A percentile compares a stretch with the other conserved stretches of the same genome.
phyloP scores from a whole-genome alignment of 2,888 invertebrate species.

The Mactromeris polynyma region DNA sequence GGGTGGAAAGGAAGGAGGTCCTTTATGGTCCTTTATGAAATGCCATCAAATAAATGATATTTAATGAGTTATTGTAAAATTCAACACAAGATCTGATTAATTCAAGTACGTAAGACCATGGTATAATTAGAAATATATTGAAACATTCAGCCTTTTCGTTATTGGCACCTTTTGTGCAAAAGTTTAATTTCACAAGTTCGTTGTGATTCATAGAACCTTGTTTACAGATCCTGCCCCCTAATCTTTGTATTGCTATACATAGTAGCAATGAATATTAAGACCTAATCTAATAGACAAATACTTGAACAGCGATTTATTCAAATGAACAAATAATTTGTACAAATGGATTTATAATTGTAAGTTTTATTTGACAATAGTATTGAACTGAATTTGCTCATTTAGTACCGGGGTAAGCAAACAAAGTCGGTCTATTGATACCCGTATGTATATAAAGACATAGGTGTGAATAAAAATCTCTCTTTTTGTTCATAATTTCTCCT shows the following conservation, averaged over 20 bases:
- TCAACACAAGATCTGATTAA: not conserved
- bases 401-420: constrained; percentile 26
- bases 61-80: not conserved
- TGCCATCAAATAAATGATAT: not conserved
- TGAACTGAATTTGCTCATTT: constrained; percentile 33
- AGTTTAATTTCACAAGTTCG: not conserved
- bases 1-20: not conserved
- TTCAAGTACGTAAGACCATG: constrained; percentile 1
- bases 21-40: not conserved
- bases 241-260: not conserved
- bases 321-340: constrained; percentile 29
- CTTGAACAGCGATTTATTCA: constrained; percentile 11
- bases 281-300: constrained; percentile 10
- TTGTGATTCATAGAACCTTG: not conserved
- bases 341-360: constrained; percentile 27
- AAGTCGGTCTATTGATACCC: not conserved
- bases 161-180: not conserved
- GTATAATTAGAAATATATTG: constrained; percentile 15
- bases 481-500: not conserved
- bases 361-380: not conserved
- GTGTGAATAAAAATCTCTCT: not conserved
- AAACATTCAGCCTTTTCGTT: not conserved
- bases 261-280: not conserved
- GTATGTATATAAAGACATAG: not conserved
- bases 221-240: not conserved